Conservation (phyloP, 2,113 vertebrate genomes). For the Meles meles region DNA sequence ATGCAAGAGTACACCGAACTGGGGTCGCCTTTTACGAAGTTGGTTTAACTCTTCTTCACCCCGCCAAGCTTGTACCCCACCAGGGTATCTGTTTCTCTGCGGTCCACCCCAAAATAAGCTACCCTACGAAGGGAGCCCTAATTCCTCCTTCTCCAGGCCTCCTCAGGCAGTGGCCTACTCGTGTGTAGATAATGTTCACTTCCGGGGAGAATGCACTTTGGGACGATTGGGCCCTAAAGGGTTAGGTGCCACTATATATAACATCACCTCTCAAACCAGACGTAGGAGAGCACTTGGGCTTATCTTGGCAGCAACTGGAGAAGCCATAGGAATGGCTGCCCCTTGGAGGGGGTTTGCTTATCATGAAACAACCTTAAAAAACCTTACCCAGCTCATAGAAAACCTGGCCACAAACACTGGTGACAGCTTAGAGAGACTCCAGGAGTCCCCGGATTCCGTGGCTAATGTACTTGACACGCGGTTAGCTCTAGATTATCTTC, state of each 20-base stretch:
- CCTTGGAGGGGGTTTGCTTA: neutral
- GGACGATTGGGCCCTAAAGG: neutral
- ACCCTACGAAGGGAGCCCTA: neutral
- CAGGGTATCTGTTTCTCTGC: neutral
- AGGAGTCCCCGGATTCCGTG: neutral
- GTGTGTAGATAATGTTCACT: neutral
- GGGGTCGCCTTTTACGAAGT: neutral
- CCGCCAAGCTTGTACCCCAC: neutral
- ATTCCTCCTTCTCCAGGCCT: neutral
- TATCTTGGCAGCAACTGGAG: neutral
- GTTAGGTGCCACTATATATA: neutral
- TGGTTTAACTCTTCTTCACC: neutral
- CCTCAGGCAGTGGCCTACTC: neutral
- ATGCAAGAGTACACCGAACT: neutral
- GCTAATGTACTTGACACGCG: neutral
- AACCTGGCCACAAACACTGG: neutral
- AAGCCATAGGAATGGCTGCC: neutral
- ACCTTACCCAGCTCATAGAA: neutral
- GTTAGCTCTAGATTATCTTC: neutral
- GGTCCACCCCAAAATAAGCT: neutral
- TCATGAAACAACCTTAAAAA: neutral
- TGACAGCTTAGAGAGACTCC: neutral
- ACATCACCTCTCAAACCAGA: neutral
- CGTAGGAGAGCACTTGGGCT: neutral
- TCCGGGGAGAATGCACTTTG: neutral